Evolutionary conservation across 2,888 invertebrate genomes (phyloP), one percentile per base, ranked within the genome.

Genomic region (Caenorhabditis drosophilae): DNA sequence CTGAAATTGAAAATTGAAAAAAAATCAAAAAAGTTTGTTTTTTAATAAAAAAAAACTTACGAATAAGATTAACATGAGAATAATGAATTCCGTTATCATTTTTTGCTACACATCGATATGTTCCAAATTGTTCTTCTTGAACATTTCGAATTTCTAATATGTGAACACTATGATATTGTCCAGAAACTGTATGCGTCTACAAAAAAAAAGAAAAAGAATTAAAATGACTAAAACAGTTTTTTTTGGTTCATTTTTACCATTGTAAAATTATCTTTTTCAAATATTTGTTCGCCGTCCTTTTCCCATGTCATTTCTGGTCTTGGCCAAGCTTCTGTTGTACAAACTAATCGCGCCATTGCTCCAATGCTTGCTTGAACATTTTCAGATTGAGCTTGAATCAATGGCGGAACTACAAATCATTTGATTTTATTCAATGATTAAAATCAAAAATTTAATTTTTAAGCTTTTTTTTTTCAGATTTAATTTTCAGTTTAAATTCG

Each of bases 281-380:
- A 78, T 11, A 82, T 50, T 22, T 70, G 72, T 12, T 67, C 58
- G 18, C 79, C 81, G 36, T 82, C 73, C 42, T 70, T 73, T 23
- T 77, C 62, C 83, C 83, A 83, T 9, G 53, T 66, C 41, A 83
- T 73, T 22, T 77, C 67, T 1, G 82, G 77, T 35, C 81, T 49
- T 2, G 83, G 83, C 83, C 83, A 83, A 2, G 82, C 76, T 63
- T 83, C 80, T 22, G 79, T 77, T 4, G 72, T 78, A 58, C 80
- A 71, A 22, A 69, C 71, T 49, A 73, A 55, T 16, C 71, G 46
- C 0, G 71, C 62, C 49, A 71, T 63, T 11, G 68, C 27, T 16
- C 75, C 76, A 11, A 63, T 22, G 20, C 49, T 42, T 4, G 70
- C 70, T 2, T 59, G 40, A 6, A 77, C 70, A 31, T 50, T 47